Evolutionary conservation across 2,888 invertebrate genomes (phyloP), one percentile per base, ranked within the genome.

Genomic region (Hedya salicella): DNA sequence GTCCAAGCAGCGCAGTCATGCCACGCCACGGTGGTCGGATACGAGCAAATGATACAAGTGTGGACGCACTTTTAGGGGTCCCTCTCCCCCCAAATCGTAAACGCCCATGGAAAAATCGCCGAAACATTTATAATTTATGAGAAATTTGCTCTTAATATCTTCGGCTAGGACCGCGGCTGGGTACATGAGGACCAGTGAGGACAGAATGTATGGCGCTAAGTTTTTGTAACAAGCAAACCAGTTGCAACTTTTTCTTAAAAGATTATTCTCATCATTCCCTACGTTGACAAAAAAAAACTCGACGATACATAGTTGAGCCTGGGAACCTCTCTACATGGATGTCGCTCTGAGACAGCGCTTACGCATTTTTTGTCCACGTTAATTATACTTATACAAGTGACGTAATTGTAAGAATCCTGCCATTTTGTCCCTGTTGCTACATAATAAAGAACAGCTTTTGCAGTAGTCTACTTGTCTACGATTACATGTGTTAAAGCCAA

Each of bases 321-420:
- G 62, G 16, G 65, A 65, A 65, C 46, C 30, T 46, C 52, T 36
- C 21, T 64, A 59, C 36, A 64, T 59, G 65, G 52, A 59, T 39
- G 52, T 39, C 46, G 11, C 42, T 46, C 53, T 21, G 57, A 13
- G 17, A 42, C 30, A 53, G 25, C 60, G 46, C 50, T 57, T 42
- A 53, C 40, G 19, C 40, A 39, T 14, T 65, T 65, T 65, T 65
- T 60, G 17, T 40, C 25, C 16, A 3, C 36, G 4, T 16, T 40
- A 6, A 49, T 64, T 44, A 59, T 25, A 25, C 25, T 59, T 19
- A 32, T 30, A 14, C 30, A 57, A 50, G 52, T 60, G 60, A 65
- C 46, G 65, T 30, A 53, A 65, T 44, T 59, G 59, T 46, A 52
- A 21, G 39, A 46, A 46, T 44, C 17, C 32, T 14, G 46, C 36